These are phyloP conservation scores for Tenodera sinensis DNA, from an alignment of 2,888 invertebrate species.

Conservation along the genomic window DNA sequence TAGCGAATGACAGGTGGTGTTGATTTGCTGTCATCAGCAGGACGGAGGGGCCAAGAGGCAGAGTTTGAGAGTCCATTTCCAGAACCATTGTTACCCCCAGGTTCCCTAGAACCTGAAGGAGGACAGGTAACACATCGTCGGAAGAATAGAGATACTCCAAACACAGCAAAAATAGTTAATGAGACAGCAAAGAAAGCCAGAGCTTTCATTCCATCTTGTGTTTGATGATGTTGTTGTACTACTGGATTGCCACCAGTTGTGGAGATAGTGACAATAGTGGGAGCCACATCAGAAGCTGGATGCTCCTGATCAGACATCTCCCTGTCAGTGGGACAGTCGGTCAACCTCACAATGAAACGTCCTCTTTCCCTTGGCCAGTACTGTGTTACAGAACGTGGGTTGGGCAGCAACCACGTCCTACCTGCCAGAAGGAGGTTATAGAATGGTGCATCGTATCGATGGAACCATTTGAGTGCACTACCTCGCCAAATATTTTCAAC, in stretches of 20 bases:
- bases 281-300: not conserved
- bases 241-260: not conserved
- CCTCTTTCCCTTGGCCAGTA: slow-evolving; percentile 31
- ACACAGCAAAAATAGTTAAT: slow-evolving; percentile 40
- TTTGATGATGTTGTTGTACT: slow-evolving; percentile 15
- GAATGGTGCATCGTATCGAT: slow-evolving; percentile 21
- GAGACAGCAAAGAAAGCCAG: slow-evolving; percentile 41
- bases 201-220: slow-evolving; percentile 35
- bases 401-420: slow-evolving; percentile 16
- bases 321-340: not conserved
- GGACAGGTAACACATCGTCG: slow-evolving; percentile 41
- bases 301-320: not conserved
- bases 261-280: not conserved
- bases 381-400: slow-evolving; percentile 23
- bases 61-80: not conserved
- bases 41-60: slow-evolving; percentile 37
- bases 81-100: slow-evolving; percentile 34
- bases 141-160: slow-evolving; percentile 40
- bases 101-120: slow-evolving; percentile 24
- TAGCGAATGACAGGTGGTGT: slow-evolving; percentile 39
- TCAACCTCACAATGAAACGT: slow-evolving; percentile 29
- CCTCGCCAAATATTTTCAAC: slow-evolving; percentile 29
- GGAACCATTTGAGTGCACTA: slow-evolving; percentile 28
- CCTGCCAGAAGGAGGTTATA: slow-evolving; percentile 22
- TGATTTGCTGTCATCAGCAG: slow-evolving; percentile 36